Evolutionary conservation across 2,113 vertebrate species (phyloP).

Genomic region (Solenodon paradoxus): DNA sequence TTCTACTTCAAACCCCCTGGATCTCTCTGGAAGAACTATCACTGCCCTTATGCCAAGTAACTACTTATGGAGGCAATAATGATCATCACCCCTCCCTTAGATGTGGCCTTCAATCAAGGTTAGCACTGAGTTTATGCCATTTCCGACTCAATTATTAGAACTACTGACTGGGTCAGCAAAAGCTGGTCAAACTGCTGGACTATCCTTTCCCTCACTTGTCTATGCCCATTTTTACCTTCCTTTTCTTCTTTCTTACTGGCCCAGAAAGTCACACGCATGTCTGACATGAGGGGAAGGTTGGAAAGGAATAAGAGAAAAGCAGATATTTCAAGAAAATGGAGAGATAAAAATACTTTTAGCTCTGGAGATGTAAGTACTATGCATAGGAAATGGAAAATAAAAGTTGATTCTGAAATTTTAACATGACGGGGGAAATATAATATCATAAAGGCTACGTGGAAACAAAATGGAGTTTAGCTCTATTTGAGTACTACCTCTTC

Average conservation of each 20-base stretch:
- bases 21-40: not conserved
- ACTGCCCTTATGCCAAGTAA: not conserved
- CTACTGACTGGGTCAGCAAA: not conserved
- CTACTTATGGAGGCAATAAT: not conserved
- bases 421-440: not conserved
- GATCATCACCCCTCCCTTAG: not conserved
- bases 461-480: not conserved
- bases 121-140: not conserved
- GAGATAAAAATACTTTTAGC: not conserved
- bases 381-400: not conserved
- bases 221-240: not conserved
- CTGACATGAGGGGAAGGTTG: not conserved
- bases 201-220: not conserved
- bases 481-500: not conserved
- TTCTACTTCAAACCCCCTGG: not conserved
- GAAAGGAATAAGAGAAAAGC: constrained; percentile 6
- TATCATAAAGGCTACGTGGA: not conserved
- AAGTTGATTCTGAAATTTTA: not conserved
- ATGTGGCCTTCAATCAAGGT: not conserved
- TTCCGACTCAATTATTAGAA: not conserved
- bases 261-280: not conserved
- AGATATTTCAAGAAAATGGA: not conserved
- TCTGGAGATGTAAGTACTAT: not conserved
- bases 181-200: not conserved
- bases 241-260: not conserved